phyloP scores from a whole-genome alignment of 1,140 invertebrate species.

The Panagrolaimus sp. region DNA sequence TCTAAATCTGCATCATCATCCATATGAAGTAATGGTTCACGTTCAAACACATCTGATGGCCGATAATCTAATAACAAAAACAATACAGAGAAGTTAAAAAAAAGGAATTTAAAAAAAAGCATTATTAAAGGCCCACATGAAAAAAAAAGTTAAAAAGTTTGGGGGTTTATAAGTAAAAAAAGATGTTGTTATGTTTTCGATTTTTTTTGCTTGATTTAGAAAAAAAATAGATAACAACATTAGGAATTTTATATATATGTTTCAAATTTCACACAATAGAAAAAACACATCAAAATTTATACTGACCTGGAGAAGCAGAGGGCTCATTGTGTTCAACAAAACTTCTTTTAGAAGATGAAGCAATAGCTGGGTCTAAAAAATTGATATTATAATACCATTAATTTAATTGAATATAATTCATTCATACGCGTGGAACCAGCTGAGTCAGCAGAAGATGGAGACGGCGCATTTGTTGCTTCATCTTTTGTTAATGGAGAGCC shows the following conservation, averaged over 20 bases:
- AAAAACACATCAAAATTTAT: neutral
- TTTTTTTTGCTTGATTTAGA: no score
- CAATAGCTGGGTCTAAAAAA: neutral
- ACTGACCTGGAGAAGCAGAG: constrained; percentile 4
- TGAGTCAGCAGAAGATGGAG: constrained; percentile 6
- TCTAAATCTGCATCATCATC: constrained; percentile 13
- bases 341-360: neutral
- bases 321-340: constrained; percentile 5
- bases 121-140: no score
- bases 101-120: no score
- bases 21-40: constrained; percentile 7
- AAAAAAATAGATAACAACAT: no score
- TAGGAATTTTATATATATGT: no score
- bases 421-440: no score
- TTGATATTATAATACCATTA: neutral
- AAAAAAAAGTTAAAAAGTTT: no score
- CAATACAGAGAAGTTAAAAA: neutral
- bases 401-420: neutral
- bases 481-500: constrained; percentile 1
- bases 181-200: no score
- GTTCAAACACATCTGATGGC: constrained; percentile 17
- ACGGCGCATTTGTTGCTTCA: constrained; percentile 28
- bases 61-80: constrained; percentile 18
- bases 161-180: no score
- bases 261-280: no score